A percentile compares a stretch with the other conserved stretches of the same genome.
phyloP scores from a whole-genome alignment of 2,888 invertebrate species.

The Drosophila peninsularis region DNA sequence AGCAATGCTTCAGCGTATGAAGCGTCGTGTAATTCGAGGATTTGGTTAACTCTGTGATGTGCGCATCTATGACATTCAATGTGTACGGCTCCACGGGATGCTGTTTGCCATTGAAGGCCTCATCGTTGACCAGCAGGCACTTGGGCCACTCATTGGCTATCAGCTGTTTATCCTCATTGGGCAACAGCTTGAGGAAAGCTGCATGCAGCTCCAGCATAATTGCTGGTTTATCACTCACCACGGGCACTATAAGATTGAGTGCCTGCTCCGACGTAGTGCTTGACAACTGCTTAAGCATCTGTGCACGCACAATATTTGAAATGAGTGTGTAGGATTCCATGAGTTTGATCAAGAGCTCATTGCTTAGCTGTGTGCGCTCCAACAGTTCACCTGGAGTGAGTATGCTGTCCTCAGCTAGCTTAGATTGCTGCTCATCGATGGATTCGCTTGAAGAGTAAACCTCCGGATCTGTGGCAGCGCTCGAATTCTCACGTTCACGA shows the following conservation, averaged over 20 bases:
- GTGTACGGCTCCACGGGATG: slow-evolving; percentile 84
- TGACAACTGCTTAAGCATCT: slow-evolving; percentile 82
- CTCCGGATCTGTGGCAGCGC: slow-evolving; percentile 62
- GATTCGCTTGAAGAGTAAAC: slow-evolving; percentile 72
- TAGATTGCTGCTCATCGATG: slow-evolving; percentile 72
- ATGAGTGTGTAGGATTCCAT: slow-evolving; percentile 81
- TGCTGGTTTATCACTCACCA: slow-evolving; percentile 82
- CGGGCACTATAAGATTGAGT: slow-evolving; percentile 82
- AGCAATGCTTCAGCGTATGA: slow-evolving; percentile 83
- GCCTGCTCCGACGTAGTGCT: slow-evolving; percentile 80
- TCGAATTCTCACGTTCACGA: slow-evolving; percentile 49
- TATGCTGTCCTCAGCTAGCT: slow-evolving; percentile 40
- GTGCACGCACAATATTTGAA: slow-evolving; percentile 77
- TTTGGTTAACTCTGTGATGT: slow-evolving; percentile 82
- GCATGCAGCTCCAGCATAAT: slow-evolving; percentile 82
- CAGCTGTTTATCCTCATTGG: slow-evolving; percentile 83
- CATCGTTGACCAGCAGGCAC: slow-evolving; percentile 80
- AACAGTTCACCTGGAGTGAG: slow-evolving; percentile 50
- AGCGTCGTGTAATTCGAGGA: slow-evolving; percentile 80
- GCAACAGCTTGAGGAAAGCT: slow-evolving; percentile 82
- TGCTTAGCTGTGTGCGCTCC: slow-evolving; percentile 72
- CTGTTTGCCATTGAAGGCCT: slow-evolving; percentile 78
- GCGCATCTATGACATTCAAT: slow-evolving; percentile 83
- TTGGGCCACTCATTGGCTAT: slow-evolving; percentile 84
- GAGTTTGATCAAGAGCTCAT: slow-evolving; percentile 80